These are phyloP conservation scores for Listrodromus nycthemerus DNA, from an alignment of 2,888 invertebrate species.

Conservation along the genomic window DNA sequence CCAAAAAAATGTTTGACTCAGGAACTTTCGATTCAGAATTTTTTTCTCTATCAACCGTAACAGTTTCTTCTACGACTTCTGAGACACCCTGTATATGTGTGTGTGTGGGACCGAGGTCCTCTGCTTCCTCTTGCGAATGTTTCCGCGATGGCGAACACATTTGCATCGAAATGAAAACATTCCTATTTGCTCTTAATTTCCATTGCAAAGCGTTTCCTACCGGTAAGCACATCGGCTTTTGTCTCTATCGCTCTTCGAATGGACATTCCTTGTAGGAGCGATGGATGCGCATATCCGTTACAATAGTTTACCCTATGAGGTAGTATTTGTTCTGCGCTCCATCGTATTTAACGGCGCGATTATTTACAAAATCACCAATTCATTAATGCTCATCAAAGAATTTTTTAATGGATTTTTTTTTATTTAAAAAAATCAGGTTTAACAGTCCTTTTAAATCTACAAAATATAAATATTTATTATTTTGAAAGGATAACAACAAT, in stretches of 20 bases:
- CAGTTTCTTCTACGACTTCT: too few relatives aligned
- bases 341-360: not conserved
- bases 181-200: constrained; percentile 70
- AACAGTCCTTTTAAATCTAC: too few relatives aligned
- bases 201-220: constrained; percentile 61
- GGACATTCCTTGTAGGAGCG: constrained; percentile 74
- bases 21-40: too few relatives aligned
- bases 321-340: not conserved
- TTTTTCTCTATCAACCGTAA: too few relatives aligned
- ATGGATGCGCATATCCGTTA: constrained; percentile 73
- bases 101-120: constrained; percentile 5
- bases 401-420: too few relatives aligned
- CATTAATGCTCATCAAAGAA: not conserved
- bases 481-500: too few relatives aligned
- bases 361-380: not conserved
- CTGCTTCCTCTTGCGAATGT: constrained; percentile 31
- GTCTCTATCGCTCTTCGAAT: constrained; percentile 71
- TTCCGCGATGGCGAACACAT: constrained; percentile 55
- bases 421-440: too few relatives aligned
- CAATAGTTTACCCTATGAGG: constrained; percentile 17
- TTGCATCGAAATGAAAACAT: constrained; percentile 78
- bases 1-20: too few relatives aligned
- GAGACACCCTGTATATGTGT: too few relatives aligned
- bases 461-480: too few relatives aligned
- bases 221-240: constrained; percentile 47